Percentiles rank a stretch among this genome's conserved stretches.
Conservation (phyloP, 2,797 vertebrate species). For the Argentina silus region DNA sequence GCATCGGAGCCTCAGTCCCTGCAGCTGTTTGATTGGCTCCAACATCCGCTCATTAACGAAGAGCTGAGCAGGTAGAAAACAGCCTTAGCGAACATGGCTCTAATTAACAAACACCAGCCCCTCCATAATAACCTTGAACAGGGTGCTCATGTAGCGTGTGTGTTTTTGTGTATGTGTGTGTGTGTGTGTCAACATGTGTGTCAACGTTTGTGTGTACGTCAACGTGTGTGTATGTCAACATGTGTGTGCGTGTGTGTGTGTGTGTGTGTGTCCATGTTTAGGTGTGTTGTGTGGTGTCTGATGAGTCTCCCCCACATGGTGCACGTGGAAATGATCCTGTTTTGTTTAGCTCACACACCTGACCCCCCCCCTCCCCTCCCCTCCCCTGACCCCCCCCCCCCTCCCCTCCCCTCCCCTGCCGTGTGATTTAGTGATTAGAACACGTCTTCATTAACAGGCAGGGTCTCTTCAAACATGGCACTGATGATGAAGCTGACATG, state of each 20-base stretch:
- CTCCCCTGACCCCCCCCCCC: slow-evolving; percentile 24
- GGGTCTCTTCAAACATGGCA: background rate
- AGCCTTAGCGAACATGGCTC: slow-evolving; percentile 63
- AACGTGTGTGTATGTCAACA: background rate
- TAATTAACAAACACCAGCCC: slow-evolving; percentile 68
- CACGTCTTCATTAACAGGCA: slow-evolving; percentile 29
- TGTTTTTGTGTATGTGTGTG: slow-evolving; percentile 8
- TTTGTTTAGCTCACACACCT: slow-evolving; percentile 31
- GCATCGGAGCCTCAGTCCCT: slow-evolving; percentile 54
- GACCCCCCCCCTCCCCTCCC: slow-evolving; percentile 4
- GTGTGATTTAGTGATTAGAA: slow-evolving; percentile 28
- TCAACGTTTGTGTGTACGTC: background rate
- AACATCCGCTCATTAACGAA: slow-evolving; percentile 69
- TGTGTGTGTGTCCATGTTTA: slow-evolving; percentile 22
- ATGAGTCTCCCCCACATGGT: background rate
- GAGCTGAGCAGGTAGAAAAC: slow-evolving; percentile 72
- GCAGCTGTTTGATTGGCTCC: slow-evolving; percentile 74
- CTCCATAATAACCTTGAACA: slow-evolving; percentile 62
- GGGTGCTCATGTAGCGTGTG: background rate
- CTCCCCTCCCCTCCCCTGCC: slow-evolving; percentile 17
- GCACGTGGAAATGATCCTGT: slow-evolving; percentile 26
- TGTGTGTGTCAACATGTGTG: slow-evolving; percentile 11
- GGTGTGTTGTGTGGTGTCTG: slow-evolving; percentile 3
- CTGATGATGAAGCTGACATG: background rate
- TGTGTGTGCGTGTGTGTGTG: slow-evolving; percentile 27